Evolutionary conservation across 2,113 vertebrate species (phyloP).

Genomic region (Crotophaga sulcirostris): DNA sequence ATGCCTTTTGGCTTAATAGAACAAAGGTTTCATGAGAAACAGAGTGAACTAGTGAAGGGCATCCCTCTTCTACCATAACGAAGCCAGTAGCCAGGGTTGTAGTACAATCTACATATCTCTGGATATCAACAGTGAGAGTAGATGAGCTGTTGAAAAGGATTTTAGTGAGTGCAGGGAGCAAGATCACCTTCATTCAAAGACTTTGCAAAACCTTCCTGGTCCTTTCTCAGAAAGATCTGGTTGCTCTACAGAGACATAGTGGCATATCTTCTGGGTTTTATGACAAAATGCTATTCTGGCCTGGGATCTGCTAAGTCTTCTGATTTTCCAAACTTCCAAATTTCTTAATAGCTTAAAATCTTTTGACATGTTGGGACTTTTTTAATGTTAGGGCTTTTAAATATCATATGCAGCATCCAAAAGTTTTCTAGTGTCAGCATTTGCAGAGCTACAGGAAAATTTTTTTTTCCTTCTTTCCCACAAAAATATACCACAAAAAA

Average conservation of each 20-base stretch:
- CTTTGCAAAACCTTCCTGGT: not conserved
- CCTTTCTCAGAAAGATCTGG: not conserved
- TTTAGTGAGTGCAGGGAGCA: not conserved
- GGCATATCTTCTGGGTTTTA: not conserved
- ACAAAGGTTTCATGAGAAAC: not conserved
- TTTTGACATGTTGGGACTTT: too few species aligned
- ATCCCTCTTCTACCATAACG: not conserved
- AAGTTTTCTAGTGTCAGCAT: not conserved
- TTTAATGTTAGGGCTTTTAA: not conserved
- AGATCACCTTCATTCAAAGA: not conserved
- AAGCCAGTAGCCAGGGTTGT: not conserved
- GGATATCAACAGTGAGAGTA: too few species aligned
- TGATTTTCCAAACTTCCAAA: not conserved
- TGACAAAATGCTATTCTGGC: not conserved
- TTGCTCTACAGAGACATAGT: not conserved
- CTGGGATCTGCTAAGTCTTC: not conserved
- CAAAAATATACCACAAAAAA: not conserved
- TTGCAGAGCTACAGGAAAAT: not conserved
- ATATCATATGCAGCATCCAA: not conserved
- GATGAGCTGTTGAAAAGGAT: not conserved
- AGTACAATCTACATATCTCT: not conserved
- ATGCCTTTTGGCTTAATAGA: not conserved
- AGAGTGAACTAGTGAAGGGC: not conserved
- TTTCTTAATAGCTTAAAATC: not conserved
- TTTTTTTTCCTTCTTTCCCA: not conserved